Evolutionary conservation across 2,888 invertebrate genomes (phyloP), one percentile per base, ranked within the genome.

Genomic region (Caenorhabditis drosophilae): DNA sequence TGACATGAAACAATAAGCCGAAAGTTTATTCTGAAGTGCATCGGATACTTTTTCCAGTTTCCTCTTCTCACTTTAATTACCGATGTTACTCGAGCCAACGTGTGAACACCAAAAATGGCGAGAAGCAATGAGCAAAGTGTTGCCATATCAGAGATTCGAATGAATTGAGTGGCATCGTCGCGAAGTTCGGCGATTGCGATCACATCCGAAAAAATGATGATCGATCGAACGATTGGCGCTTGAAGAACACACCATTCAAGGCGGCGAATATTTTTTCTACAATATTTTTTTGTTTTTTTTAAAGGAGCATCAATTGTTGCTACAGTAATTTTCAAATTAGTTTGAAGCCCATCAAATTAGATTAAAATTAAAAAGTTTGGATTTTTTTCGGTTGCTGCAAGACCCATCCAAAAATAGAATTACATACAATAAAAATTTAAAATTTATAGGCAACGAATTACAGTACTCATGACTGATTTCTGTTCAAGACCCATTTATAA

Each of bases 61-160:
- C n/a, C n/a, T n/a, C n/a, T n/a, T n/a, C n/a, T n/a, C n/a, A n/a
- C n/a, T n/a, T n/a, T 11, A 55, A 59, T 48, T 50, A 79, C 80
- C 49, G 76, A 76, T 22, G 76, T 76, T 20, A 79, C 69, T 49
- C 81, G 57, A 7, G 81, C 79, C 20, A 82, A 42, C 1, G 80
- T 79, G 46, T 81, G 81, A 16, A 82, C 75, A 25, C 81, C 80
- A 45, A 81, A 81, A 16, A 81, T 77, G 20, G 81, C 80, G n/a
- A 80, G 45, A 12, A 81, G 60, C 7, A 81, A 64, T 0, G 81
- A 82, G 36, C 74, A 74, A 4, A 80, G 64, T 7, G 80, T 68
- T 2, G 75, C 76, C 50, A 78, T 67, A 44, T 81, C 81, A n/a
- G 78, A 77, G 41, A 78, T 69, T 27, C 79, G 76, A 3, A 81